A percentile compares a stretch with the other conserved stretches of the same genome.
phyloP scores from a whole-genome alignment of 2,888 invertebrate genomes.

The Parapristionchus giblindavisi region DNA sequence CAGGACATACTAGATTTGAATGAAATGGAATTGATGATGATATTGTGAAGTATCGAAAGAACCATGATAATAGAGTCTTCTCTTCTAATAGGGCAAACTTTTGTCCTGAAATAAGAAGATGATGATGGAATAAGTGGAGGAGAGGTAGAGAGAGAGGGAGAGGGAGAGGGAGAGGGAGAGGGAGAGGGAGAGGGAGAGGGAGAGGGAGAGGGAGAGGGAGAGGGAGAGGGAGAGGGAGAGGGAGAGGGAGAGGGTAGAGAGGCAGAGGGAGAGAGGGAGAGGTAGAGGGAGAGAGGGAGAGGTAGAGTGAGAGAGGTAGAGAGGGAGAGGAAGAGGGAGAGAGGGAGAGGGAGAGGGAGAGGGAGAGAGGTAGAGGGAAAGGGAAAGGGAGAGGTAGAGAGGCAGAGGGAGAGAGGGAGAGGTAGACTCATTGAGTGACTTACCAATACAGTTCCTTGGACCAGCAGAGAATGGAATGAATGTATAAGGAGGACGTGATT shows the following conservation, averaged over 20 bases:
- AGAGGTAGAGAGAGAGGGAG: conserved; percentile 8
- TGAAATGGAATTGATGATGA: conserved; percentile 25
- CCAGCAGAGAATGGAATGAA: conserved; percentile 67
- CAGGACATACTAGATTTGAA: conserved; percentile 5
- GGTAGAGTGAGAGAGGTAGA: too few relatives aligned
- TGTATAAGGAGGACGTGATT: conserved; percentile 59
- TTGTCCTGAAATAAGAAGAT: conserved; percentile 65
- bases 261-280: neutral
- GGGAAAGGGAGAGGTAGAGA: neutral
- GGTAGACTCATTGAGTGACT: neutral
- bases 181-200: too few relatives aligned
- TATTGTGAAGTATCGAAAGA: conserved; percentile 68
- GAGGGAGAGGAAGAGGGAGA: conserved; percentile 10
- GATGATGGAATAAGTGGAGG: too few relatives aligned
- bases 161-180: too few relatives aligned
- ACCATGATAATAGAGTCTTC: conserved; percentile 70
- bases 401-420: neutral
- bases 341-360: conserved; percentile 11
- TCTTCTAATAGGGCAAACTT: conserved; percentile 72
- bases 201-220: too few relatives aligned
- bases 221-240: conserved; percentile 10
- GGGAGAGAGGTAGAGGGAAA: neutral
- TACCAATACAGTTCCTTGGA: conserved; percentile 64
- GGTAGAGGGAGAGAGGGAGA: conserved; percentile 6
- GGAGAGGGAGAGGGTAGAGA: neutral